A percentile compares a stretch with the other conserved stretches of the same genome.
Evolutionary conservation across 2,888 invertebrate genomes (phyloP).

Genomic region (Netelia virgata): DNA sequence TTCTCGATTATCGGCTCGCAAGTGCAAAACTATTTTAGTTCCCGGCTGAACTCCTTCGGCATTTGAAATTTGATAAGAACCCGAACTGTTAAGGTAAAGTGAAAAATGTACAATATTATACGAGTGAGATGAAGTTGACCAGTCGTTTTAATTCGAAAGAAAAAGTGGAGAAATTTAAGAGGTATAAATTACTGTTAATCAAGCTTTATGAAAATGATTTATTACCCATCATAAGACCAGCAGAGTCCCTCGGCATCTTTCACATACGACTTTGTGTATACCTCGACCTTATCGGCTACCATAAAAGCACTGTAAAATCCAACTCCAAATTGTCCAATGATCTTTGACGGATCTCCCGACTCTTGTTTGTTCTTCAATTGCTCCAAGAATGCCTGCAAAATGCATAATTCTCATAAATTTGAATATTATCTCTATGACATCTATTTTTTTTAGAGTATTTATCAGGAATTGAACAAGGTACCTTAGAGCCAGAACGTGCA

Average conservation of each 20-base stretch:
- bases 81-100: slow-evolving; percentile 87
- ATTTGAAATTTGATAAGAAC: slow-evolving; percentile 95
- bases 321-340: slow-evolving; percentile 99
- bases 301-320: slow-evolving; percentile 99
- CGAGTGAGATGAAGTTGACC: not conserved
- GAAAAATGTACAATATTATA: slow-evolving; percentile 7
- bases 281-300: slow-evolving; percentile 98
- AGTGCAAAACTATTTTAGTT: slow-evolving; percentile 96
- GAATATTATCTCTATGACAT: not conserved
- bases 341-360: slow-evolving; percentile 89
- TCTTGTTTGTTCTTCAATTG: slow-evolving; percentile 90
- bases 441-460: too few species aligned
- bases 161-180: too few species aligned
- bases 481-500: slow-evolving; percentile 97
- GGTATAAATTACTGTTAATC: slow-evolving; percentile 16
- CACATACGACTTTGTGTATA: slow-evolving; percentile 92
- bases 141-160: too few species aligned
- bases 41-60: slow-evolving; percentile 94
- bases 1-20: slow-evolving; percentile 95
- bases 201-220: slow-evolving; percentile 9
- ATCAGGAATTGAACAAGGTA: slow-evolving; percentile 75
- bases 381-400: slow-evolving; percentile 91
- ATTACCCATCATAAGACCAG: slow-evolving; percentile 97
- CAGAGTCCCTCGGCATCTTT: slow-evolving; percentile 90
- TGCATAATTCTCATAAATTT: not conserved